Evolutionary conservation across 2,113 vertebrate species (phyloP).

Genomic region (Dunckerocampus dactyliophorus): DNA sequence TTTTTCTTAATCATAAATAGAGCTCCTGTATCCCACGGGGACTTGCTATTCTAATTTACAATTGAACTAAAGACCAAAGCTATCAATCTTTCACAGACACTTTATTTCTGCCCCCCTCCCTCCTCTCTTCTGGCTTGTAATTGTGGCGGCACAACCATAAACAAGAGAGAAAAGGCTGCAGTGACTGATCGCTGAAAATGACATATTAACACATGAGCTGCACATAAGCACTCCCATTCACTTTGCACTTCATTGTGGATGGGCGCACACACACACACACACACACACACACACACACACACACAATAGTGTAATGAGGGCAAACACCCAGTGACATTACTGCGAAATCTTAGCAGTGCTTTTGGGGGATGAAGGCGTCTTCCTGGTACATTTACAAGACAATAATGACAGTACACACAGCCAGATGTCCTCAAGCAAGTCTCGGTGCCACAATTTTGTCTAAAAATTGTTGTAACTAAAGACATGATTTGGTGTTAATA

Average conservation of each 20-base stretch:
- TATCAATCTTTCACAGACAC: constrained; percentile 96
- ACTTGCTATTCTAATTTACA: constrained; percentile 98
- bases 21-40: constrained; percentile 89
- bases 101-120: constrained; percentile 65
- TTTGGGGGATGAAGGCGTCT: neutral
- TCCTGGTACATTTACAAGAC: neutral
- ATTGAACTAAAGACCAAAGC: constrained; percentile 98
- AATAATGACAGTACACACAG: neutral
- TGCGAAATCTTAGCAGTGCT: constrained; percentile 2
- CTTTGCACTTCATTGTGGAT: neutral
- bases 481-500: neutral
- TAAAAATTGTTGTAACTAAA: neutral
- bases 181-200: constrained; percentile 73
- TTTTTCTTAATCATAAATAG: constrained; percentile 99
- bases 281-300: constrained; percentile 4
- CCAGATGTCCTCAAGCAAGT: too few species aligned
- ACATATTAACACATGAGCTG: constrained; percentile 60
- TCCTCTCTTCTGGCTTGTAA: constrained; percentile 74
- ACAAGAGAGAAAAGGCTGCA: constrained; percentile 70
- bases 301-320: constrained; percentile 12
- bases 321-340: constrained; percentile 9
- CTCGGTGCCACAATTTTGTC: too few species aligned
- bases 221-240: constrained; percentile 41
- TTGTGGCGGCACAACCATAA: constrained; percentile 90
- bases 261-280: neutral